Evolutionary conservation across 2,888 invertebrate species (phyloP).

Genomic region (Mesorhabditis spiculigera): DNA sequence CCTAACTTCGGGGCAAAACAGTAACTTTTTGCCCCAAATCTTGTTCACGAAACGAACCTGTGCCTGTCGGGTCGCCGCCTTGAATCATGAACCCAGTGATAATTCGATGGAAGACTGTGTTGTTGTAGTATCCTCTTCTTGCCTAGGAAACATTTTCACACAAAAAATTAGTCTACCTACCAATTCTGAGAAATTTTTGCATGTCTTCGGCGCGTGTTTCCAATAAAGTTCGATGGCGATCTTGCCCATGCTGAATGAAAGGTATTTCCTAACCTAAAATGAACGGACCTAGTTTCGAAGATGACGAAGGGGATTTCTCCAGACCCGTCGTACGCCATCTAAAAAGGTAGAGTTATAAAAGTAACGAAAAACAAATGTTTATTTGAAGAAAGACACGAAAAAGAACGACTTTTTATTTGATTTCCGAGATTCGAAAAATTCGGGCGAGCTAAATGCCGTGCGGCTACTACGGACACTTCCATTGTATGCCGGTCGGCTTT

Average conservation of each 20-base stretch:
- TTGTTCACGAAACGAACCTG: slow-evolving; percentile 64
- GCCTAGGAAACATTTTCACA: not conserved
- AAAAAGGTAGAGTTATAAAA: no score
- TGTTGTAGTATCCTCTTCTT: slow-evolving; percentile 76
- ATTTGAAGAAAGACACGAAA: no score
- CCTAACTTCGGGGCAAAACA: not conserved
- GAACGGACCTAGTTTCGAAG: slow-evolving; percentile 25
- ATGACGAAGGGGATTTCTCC: slow-evolving; percentile 32
- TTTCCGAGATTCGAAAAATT: no score
- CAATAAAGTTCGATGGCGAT: slow-evolving; percentile 90
- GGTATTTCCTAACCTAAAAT: not conserved
- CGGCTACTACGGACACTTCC: no score
- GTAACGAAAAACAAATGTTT: no score
- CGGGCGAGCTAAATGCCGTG: no score
- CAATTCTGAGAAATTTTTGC: slow-evolving; percentile 93
- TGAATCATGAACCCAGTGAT: slow-evolving; percentile 72
- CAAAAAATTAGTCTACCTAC: slow-evolving; percentile 58
- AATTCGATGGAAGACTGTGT: slow-evolving; percentile 90
- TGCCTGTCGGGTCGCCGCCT: slow-evolving; percentile 90
- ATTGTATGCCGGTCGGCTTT: no score
- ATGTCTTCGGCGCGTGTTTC: slow-evolving; percentile 96
- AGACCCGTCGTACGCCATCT: not conserved
- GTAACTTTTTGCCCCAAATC: not conserved
- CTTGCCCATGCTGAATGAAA: slow-evolving; percentile 73
- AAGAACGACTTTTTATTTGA: no score